Percentiles rank a stretch among this genome's conserved stretches.
Evolutionary conservation across 2,888 invertebrate species (phyloP).

Genomic region (Synanthedon andrenaeformis): DNA sequence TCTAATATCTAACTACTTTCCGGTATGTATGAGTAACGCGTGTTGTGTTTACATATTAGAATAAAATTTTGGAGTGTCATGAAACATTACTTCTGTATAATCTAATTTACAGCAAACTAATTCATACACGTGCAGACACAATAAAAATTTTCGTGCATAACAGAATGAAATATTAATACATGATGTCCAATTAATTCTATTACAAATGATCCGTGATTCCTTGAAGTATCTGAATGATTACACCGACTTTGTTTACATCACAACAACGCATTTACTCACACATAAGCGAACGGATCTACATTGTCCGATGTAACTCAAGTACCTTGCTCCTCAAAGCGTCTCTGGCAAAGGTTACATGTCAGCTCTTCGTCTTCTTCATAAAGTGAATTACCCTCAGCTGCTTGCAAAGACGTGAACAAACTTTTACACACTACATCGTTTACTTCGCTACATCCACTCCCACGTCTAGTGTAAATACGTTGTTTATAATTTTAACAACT

Average conservation of each 20-base stretch:
- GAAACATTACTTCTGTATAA: not conserved
- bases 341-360: slow-evolving; percentile 82
- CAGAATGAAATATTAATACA: slow-evolving; percentile 17
- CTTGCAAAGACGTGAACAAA: slow-evolving; percentile 73
- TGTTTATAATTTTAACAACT: slow-evolving; percentile 1
- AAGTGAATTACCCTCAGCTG: slow-evolving; percentile 74
- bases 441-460: not conserved
- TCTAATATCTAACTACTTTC: slow-evolving; percentile 34
- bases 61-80: not conserved
- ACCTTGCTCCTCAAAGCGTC: slow-evolving; percentile 84
- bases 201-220: not conserved
- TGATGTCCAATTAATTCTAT: not conserved
- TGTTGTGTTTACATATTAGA: slow-evolving; percentile 40
- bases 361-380: slow-evolving; percentile 75
- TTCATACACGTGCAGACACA: slow-evolving; percentile 35
- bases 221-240: slow-evolving; percentile 17
- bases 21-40: slow-evolving; percentile 68
- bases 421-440: slow-evolving; percentile 37
- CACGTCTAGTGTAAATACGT: slow-evolving; percentile 6
- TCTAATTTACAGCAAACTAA: slow-evolving; percentile 15
- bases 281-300: slow-evolving; percentile 60
- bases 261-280: slow-evolving; percentile 70
- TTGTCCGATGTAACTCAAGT: slow-evolving; percentile 57
- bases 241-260: slow-evolving; percentile 41
- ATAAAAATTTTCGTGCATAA: slow-evolving; percentile 37